Conservation (phyloP, 2,888 invertebrate species). For the Seira musarum region DNA sequence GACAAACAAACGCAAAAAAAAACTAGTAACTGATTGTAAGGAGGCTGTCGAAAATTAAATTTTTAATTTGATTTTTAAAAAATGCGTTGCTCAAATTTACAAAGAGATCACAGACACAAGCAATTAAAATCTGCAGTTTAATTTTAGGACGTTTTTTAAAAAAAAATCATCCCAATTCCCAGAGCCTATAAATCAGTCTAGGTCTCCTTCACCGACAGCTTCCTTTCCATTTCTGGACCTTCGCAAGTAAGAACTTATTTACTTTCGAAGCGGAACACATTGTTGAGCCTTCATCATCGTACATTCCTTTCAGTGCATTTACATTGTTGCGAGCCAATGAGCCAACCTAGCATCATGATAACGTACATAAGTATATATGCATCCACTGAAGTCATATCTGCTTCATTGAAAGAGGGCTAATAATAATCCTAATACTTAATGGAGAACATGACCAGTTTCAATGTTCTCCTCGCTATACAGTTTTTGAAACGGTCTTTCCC, state of each 20-base stretch:
- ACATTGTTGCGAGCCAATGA: not conserved
- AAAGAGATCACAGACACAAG: not conserved
- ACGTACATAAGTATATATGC: not conserved
- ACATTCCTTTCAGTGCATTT: not conserved
- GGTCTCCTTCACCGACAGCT: slow-evolving; percentile 41
- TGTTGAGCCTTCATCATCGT: slow-evolving; percentile 27
- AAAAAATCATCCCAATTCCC: too few species aligned
- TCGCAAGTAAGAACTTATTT: slow-evolving; percentile 18
- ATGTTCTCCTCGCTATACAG: not conserved
- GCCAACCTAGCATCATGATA: not conserved
- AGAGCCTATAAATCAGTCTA: not conserved
- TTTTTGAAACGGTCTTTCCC: slow-evolving; percentile 25
- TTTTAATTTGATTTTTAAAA: not conserved
- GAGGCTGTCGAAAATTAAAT: not conserved
- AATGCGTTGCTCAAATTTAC: not conserved
- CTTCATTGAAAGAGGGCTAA: too few species aligned
- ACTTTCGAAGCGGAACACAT: slow-evolving; percentile 21
- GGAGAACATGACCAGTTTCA: not conserved
- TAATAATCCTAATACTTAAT: not conserved
- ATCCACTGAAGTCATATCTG: too few species aligned
- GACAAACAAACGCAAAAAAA: not conserved
- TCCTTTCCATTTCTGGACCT: slow-evolving; percentile 53
- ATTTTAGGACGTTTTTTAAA: not conserved
- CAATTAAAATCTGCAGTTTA: too few species aligned
- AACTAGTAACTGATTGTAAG: not conserved